phyloP scores from a whole-genome alignment of 2,888 invertebrate species.

The Agonum fuliginosum region DNA sequence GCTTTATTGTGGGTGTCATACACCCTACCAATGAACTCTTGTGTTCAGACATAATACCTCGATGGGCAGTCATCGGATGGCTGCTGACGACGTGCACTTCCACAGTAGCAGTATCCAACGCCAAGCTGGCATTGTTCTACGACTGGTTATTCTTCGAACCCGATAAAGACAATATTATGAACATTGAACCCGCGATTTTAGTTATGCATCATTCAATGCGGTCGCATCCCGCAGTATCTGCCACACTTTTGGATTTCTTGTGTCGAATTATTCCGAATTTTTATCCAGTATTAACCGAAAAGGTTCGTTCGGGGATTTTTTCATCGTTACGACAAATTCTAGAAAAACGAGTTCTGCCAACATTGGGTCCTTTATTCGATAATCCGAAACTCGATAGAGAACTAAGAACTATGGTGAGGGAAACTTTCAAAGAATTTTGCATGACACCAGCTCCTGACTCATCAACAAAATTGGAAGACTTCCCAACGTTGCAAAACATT shows the following conservation, averaged over 20 bases:
- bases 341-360: constrained; percentile 93
- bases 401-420: constrained; percentile 87
- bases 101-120: constrained; percentile 91
- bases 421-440: constrained; percentile 95
- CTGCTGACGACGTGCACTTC: constrained; percentile 93
- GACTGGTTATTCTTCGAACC: constrained; percentile 96
- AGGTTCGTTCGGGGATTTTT: constrained; percentile 87
- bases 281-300: constrained; percentile 85
- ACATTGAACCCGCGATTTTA: constrained; percentile 94
- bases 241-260: constrained; percentile 91
- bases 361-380: constrained; percentile 89
- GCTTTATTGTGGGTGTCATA: constrained; percentile 94
- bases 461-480: constrained; percentile 74
- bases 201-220: constrained; percentile 96
- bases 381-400: constrained; percentile 91
- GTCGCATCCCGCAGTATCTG: constrained; percentile 92
- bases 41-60: constrained; percentile 95
- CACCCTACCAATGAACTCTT: constrained; percentile 94
- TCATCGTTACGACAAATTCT: constrained; percentile 89
- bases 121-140: constrained; percentile 93
- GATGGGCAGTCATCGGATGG: constrained; percentile 97
- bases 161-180: constrained; percentile 95
- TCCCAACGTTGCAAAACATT: constrained; percentile 1
- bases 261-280: constrained; percentile 93
- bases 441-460: constrained; percentile 75